Evolutionary conservation across 2,888 invertebrate species (phyloP).

Genomic region (Chalcosyrphus nemorum): DNA sequence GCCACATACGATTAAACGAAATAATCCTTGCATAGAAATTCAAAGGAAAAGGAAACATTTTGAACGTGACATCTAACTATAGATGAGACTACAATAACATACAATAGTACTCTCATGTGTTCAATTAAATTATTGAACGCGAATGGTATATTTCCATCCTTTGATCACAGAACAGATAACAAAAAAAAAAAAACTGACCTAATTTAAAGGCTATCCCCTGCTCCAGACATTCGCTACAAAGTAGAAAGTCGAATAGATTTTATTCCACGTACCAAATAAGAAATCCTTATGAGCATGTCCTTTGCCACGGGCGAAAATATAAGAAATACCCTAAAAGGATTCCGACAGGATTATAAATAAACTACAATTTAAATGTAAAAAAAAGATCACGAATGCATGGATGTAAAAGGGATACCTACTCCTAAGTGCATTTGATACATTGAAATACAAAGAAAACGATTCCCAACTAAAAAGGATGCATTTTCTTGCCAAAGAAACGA

Average conservation of each 20-base stretch:
- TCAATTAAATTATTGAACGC: constrained; percentile 64
- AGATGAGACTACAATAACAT: constrained; percentile 30
- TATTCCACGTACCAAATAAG: not conserved
- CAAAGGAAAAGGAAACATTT: constrained; percentile 7
- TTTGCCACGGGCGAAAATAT: not conserved
- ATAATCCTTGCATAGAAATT: constrained; percentile 37
- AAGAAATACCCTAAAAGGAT: constrained; percentile 24
- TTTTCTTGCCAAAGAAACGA: not conserved
- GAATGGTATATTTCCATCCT: not conserved
- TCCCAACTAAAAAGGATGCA: not conserved
- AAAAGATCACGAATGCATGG: not conserved
- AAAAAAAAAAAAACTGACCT: constrained; percentile 16
- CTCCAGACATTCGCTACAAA: not conserved
- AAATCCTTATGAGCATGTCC: constrained; percentile 11
- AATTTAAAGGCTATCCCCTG: constrained; percentile 25
- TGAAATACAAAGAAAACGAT: not conserved
- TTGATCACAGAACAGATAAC: not conserved
- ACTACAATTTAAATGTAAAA: not conserved
- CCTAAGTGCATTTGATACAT: not conserved
- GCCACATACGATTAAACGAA: constrained; percentile 8
- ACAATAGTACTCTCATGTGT: constrained; percentile 57
- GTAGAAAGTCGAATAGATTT: not conserved
- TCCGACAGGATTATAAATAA: constrained; percentile 45
- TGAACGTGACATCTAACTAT: constrained; percentile 55
- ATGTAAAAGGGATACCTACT: not conserved